Base-by-base conservation (phyloP, 2,888 invertebrate species). In the Agrilus biguttatus region DNA sequence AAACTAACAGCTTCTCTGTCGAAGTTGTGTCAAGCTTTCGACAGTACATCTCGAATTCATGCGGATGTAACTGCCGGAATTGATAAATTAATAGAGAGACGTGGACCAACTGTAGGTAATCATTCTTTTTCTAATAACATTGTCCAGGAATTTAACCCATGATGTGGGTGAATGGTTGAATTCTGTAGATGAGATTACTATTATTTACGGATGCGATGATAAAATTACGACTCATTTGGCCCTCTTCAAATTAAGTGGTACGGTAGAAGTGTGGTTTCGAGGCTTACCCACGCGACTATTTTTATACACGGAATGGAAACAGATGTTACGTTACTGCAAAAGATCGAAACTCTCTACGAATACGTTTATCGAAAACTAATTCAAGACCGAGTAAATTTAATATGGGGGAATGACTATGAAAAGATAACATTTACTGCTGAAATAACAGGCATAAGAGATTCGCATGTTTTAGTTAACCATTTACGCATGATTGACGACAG, bases 181-280 rank as follows among this genome's bases (percentile, higher is more conserved):
- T 8, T 14, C 42, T 21, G 21, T 48, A 43, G 52, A 53, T 47
- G 47, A 49, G 45, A 39, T 37, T 33, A 39, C 40, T 12, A 23
- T 14, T 8, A 36, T 39, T 17, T 39, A 44, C 37, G 33, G 40
- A n/a, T 47, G 47, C 44, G 37, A 41, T 32, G 45, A 45, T 19
- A 36, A 34, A 28, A 42, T 38, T 2, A 45, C 33, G n/a, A 19
- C 32, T 28, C 46, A 46, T 44, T 38, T 48, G 28, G 46, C 44
- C 10, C 23, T 46, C 13, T 14, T 12, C 19, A 46, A 46, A 32
- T 39, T 48, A 37, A 14, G 37, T 23, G 47, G 47, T 6, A 17
- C 46, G 5, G 47, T 46, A 4, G 44, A 40, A 13, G 23, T 36
- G 8, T 47, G 46, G 47, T 47, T 46, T 28, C 8, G 41, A 28